These are phyloP conservation scores for Corella eumyota DNA, from an alignment of 23 tunicate genomes.

Conservation along the genomic window DNA sequence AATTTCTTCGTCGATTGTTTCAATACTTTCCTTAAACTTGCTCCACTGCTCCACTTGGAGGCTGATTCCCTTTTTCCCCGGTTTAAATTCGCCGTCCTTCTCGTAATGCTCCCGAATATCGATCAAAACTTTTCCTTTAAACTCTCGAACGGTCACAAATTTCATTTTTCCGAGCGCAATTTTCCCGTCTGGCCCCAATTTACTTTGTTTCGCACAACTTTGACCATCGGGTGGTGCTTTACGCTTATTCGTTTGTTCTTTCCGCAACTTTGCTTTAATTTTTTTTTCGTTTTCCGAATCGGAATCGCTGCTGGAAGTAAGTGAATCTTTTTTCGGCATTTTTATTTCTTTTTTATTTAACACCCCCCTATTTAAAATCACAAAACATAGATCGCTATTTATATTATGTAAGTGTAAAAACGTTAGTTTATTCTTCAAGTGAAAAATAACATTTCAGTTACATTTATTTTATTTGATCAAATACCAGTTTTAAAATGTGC, in stretches of 20 bases:
- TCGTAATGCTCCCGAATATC: constrained; percentile 91
- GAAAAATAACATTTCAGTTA: too few relatives aligned
- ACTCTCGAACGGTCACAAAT: constrained; percentile 58
- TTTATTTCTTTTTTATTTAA: too few relatives aligned
- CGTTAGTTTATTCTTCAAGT: too few relatives aligned
- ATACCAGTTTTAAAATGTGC: too few relatives aligned
- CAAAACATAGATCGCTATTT: too few relatives aligned
- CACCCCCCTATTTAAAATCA: too few relatives aligned
- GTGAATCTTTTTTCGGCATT: constrained; percentile 26
- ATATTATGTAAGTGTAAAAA: too few relatives aligned
- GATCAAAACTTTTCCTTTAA: constrained; percentile 61
- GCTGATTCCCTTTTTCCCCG: constrained; percentile 90
- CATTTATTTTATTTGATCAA: too few relatives aligned
- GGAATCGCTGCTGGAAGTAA: constrained; percentile 37
- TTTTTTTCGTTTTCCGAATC: constrained; percentile 76
- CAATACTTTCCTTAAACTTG: constrained; percentile 38
- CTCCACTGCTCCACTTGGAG: constrained; percentile 79
- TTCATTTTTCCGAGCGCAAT: constrained; percentile 75
- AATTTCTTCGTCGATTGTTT: constrained; percentile 59
- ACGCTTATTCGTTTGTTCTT: constrained; percentile 31
- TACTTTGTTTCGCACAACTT: constrained; percentile 3
- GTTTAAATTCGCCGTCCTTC: constrained; percentile 83
- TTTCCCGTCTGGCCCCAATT: constrained; percentile 23
- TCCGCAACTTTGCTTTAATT: constrained; percentile 51
- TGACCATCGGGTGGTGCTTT: constrained; percentile 12